Evolutionary conservation across 2,797 vertebrate species (phyloP).

Genomic region (Malurus splendens): DNA sequence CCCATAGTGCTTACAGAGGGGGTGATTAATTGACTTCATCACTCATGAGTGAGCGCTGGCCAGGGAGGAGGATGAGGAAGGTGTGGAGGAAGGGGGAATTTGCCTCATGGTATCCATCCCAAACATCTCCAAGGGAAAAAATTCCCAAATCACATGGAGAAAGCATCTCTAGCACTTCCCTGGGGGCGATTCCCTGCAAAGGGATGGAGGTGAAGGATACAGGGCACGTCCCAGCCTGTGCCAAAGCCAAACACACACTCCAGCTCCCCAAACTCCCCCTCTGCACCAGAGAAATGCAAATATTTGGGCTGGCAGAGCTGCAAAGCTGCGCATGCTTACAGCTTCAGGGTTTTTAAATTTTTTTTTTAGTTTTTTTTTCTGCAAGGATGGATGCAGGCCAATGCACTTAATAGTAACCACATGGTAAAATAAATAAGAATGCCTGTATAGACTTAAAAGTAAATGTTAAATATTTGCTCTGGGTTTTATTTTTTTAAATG

Average conservation of each 20-base stretch:
- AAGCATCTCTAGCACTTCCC: not conserved
- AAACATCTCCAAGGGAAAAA: not conserved
- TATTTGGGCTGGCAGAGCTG: constrained; percentile 52
- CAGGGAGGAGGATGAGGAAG: not conserved
- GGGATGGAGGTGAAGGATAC: not conserved
- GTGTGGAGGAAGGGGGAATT: not conserved
- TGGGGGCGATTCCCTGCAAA: fast-evolving
- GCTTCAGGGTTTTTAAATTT: not conserved
- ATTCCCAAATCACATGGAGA: fast-evolving
- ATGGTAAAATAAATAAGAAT: constrained; percentile 60
- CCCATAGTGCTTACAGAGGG: fast-evolving
- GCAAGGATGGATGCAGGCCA: constrained; percentile 41
- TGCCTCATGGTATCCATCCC: not conserved
- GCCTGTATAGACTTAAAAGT: constrained; percentile 46
- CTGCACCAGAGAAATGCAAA: constrained; percentile 19
- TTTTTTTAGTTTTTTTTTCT: not conserved
- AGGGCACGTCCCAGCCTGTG: not conserved
- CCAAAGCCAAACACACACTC: not conserved
- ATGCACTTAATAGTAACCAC: constrained; percentile 57
- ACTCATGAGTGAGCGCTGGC: fast-evolving
- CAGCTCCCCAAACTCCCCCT: not conserved
- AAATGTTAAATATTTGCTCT: constrained; percentile 47
- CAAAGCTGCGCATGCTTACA: constrained; percentile 40
- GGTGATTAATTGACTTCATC: not conserved
- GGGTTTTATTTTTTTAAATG: not conserved